Base-by-base conservation (phyloP, 2,113 vertebrate species). In the Leucoraja erinaceus region DNA sequence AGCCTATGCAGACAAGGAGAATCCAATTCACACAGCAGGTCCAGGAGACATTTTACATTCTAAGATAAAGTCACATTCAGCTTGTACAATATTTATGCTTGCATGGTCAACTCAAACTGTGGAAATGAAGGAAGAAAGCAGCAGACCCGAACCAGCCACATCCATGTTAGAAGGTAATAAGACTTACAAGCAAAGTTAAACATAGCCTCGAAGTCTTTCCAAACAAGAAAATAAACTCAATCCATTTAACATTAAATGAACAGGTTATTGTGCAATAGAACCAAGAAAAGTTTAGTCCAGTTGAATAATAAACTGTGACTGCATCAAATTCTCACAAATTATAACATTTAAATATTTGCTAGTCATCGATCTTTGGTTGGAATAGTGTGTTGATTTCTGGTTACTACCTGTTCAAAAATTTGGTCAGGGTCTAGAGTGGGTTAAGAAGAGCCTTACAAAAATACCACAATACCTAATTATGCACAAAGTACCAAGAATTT, bases 41-140 rank as follows among this genome's bases (percentile, higher is more conserved):
- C 86, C 86, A 70, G 61, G 68, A 68, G 14, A 70, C 8, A 90
- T 88, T 88, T 88, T 88, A 88, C n/a, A n/a, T 88, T 90, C 86
- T 90, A 90, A 68, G 5, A 28, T 90, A 59, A 70, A 68, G 59
- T 63, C 54, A 25, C 83, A 10, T 22, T 88, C 10, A 38, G 63
- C 14, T 66, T 90, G 83, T 68, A 68, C 63, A 90, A 90, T 68
- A 70, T 38, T 90, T 90, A 90, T 90, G 63, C 33, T 38, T 63
- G 0, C 18, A 90, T 22, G 10, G 66, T 38, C 70, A 68, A 16
- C 63, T 90, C 63, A n/a, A 38, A 90, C 86, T 90, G 59, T 66
- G 84, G 28, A 68, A 90, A 18, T 9, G 16, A n/a, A 90, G 63
- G 86, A 68, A 90, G 63, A 47, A 90, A 33, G 59, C 16, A 90